These are phyloP conservation scores for Dolichotis patagonum DNA, from an alignment of 2,113 vertebrate species.

Conservation along the genomic window DNA sequence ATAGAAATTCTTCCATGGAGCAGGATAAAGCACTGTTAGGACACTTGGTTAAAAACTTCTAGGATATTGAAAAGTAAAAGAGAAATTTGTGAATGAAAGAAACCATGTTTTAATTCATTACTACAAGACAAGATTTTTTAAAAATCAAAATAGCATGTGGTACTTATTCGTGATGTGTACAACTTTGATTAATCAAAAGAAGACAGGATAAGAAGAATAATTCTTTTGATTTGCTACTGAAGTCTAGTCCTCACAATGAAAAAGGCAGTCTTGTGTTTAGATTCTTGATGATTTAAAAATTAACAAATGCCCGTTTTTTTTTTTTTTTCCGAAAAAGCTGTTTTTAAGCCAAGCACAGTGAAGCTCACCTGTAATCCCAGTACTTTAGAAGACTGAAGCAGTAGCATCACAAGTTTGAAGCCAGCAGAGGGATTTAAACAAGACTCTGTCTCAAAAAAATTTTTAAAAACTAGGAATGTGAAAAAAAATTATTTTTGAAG, in stretches of 20 bases:
- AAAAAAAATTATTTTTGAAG: not conserved
- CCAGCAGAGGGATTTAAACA: not conserved
- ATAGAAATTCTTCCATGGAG: not conserved
- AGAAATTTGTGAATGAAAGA: not conserved
- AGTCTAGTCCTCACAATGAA: slow-evolving; percentile 34
- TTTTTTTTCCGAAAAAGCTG: not conserved
- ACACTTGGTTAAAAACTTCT: not conserved
- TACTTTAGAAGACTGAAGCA: not conserved
- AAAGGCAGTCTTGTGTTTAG: not conserved
- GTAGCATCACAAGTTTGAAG: not conserved
- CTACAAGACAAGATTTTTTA: not conserved
- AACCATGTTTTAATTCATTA: not conserved
- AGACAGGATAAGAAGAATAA: not conserved
- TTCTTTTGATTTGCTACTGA: slow-evolving; percentile 44
- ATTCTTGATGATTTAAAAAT: slow-evolving; percentile 38
- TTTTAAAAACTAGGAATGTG: not conserved
- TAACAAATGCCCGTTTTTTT: slow-evolving; percentile 12
- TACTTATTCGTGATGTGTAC: not conserved
- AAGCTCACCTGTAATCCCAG: not conserved
- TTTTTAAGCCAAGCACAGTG: not conserved
- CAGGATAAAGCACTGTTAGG: not conserved
- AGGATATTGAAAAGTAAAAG: not conserved
- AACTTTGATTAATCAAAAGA: slow-evolving; percentile 51
- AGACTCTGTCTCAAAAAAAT: not conserved
- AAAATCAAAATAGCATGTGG: not conserved